These are phyloP conservation scores for Synanthedon tipuliformis DNA, from an alignment of 2,888 invertebrate species.

Conservation along the genomic window DNA sequence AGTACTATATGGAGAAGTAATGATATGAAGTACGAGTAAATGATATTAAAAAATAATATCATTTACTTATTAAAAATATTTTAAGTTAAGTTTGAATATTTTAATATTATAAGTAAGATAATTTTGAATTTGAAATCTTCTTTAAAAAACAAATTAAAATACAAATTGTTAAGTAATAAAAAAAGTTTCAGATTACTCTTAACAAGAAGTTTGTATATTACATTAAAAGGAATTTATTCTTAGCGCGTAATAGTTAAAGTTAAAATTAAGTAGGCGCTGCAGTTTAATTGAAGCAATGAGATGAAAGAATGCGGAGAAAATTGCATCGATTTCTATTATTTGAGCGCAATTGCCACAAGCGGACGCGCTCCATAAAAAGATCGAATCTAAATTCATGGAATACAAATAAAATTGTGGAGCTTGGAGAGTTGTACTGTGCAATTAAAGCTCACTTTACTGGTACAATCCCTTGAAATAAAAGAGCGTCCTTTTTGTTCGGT, in stretches of 20 bases:
- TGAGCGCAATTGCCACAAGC: constrained; percentile 13
- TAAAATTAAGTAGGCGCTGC: constrained; percentile 18
- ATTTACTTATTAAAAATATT: too few relatives aligned
- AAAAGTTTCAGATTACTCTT: too few relatives aligned
- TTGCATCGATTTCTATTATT: constrained; percentile 33
- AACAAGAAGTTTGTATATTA: too few relatives aligned
- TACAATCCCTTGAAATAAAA: constrained; percentile 62
- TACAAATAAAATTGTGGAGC: constrained; percentile 44
- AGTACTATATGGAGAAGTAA: too few relatives aligned
- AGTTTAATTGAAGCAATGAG: constrained; percentile 26
- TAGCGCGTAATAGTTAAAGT: background rate
- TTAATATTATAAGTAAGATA: too few relatives aligned
- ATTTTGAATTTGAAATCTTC: too few relatives aligned
- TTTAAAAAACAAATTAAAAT: too few relatives aligned
- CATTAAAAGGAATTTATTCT: too few relatives aligned
- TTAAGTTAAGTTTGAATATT: too few relatives aligned
- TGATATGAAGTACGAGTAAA: too few relatives aligned
- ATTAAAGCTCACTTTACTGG: constrained; percentile 64
- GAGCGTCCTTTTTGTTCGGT: constrained; percentile 49
- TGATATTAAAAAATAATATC: too few relatives aligned
- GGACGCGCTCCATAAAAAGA: constrained; percentile 24
- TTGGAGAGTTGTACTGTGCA: constrained; percentile 53
- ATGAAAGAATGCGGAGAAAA: constrained; percentile 20
- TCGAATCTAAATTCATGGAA: constrained; percentile 53
- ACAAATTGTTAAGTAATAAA: too few relatives aligned